phyloP scores from a whole-genome alignment of 2,113 vertebrate genomes.

The Beaufortia kweichowensis region DNA sequence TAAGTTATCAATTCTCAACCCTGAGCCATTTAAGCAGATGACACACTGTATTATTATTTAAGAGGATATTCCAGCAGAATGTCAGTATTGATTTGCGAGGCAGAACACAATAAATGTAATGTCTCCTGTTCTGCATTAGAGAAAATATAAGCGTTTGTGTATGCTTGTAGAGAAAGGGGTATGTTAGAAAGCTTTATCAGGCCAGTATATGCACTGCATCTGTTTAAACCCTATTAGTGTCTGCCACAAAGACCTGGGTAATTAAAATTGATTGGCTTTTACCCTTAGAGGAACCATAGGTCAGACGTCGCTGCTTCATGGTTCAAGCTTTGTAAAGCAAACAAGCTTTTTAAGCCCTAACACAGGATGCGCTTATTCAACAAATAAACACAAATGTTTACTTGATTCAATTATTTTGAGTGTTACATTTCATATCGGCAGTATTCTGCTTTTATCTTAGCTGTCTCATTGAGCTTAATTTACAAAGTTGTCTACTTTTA shows the following conservation, averaged over 20 bases:
- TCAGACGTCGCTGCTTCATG: not conserved
- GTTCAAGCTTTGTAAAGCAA: slow-evolving; percentile 22
- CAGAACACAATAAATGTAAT: slow-evolving; percentile 24
- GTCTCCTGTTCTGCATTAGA: not conserved
- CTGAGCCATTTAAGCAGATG: slow-evolving; percentile 6
- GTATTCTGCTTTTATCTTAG: not conserved
- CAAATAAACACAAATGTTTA: slow-evolving; percentile 11
- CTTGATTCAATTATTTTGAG: not conserved
- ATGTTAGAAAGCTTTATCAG: slow-evolving; percentile 49
- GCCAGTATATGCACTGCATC: slow-evolving; percentile 47
- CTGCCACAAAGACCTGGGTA: slow-evolving; percentile 54
- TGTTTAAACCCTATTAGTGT: slow-evolving; percentile 63
- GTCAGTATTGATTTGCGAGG: slow-evolving; percentile 32
- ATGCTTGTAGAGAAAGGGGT: not conserved
- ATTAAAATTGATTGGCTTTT: slow-evolving; percentile 68
- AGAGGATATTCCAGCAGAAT: slow-evolving; percentile 22
- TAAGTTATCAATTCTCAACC: not conserved
- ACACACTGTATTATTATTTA: slow-evolving; percentile 27
- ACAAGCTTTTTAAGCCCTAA: not conserved
- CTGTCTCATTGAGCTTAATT: not conserved
- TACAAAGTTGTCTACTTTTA: slow-evolving; percentile 11
- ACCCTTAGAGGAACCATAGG: slow-evolving; percentile 39
- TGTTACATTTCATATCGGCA: slow-evolving; percentile 13
- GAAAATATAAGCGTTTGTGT: not conserved
- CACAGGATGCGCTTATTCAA: slow-evolving; percentile 5